Evolutionary conservation across 2,888 invertebrate species (phyloP), one percentile per base, ranked within the genome.

Genomic region (Gerosis bhagava): DNA sequence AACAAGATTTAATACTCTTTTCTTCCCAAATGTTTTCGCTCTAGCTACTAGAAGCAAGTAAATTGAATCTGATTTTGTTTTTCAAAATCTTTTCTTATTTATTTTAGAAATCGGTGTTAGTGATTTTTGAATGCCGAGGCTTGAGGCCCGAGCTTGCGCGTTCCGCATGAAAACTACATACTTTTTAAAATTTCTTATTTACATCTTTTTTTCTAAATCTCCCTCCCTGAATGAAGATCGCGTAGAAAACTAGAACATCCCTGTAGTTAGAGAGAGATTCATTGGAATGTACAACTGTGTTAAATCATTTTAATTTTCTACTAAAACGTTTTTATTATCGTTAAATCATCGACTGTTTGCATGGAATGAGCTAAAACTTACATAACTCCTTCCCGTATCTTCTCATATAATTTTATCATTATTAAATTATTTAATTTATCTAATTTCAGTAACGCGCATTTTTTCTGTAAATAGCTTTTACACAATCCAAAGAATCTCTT

Each of bases 31-130:
- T 68, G 77, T 79, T 82, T 83, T 83, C 88, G 88, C 84, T 86
- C 77, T 88, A 84, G 88, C 87, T 88, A 88, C 87, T 87, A 88
- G 88, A 86, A 86, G 84, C 87, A 88, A 88, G 87, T 88, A 84
- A 87, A 71, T 81, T n/a, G 73, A 59, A 59, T 63, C 67, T 60
- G 67, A 65, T 60, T 63, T 64, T 65, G 62, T 53, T 59, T 63
- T 65, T 56, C 51, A 49, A 57, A 55, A 54, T 51, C 44, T 53
- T 51, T 50, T 62, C 59, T 45, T 56, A 50, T 59, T 61, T 51
- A 47, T 64, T 39, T 53, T 50, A 10, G 15, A 60, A 68, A 56
- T 84, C 71, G 73, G 59, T 86, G 86, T 87, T 87, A 86, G 86
- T 59, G 59, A 50, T 62, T 67, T 69, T 67, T 72, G 65, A 57